Conservation (phyloP, 2,113 vertebrate species). For the Irena cyanogastra region DNA sequence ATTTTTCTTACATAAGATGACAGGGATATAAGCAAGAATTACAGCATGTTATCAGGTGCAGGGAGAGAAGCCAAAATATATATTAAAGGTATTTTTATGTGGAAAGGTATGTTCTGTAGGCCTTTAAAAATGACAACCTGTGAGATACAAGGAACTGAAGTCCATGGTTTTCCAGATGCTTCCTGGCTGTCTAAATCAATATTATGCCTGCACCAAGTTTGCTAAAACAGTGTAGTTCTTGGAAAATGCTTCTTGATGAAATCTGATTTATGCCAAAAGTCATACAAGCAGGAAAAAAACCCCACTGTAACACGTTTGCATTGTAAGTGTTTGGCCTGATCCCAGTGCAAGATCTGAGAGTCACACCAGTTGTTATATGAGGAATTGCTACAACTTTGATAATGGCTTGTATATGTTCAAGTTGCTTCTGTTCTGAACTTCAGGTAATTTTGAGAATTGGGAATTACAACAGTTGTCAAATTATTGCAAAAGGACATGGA, state of each 20-base stretch:
- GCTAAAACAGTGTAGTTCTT: not conserved
- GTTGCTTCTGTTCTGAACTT: not conserved
- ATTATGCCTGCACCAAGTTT: not conserved
- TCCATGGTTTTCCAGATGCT: accelerated
- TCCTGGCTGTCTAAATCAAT: not conserved
- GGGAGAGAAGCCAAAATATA: not conserved
- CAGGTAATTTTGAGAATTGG: not conserved
- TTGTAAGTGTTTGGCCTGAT: not conserved
- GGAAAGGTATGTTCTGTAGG: not conserved
- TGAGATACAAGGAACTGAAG: not conserved
- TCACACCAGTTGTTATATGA: not conserved
- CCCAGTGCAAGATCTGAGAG: not conserved
- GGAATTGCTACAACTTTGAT: not conserved
- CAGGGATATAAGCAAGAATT: not conserved
- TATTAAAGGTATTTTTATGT: not conserved
- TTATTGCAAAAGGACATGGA: not conserved
- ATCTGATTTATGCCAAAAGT: not conserved
- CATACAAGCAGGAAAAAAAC: not conserved
- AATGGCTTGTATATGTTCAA: not conserved
- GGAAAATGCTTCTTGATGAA: not conserved
- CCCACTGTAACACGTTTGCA: not conserved
- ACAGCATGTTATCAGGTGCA: not conserved
- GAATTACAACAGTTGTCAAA: not conserved
- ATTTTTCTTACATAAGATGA: not conserved
- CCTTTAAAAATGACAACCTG: not conserved